Percentiles rank a stretch among this genome's conserved stretches.
phyloP scores from a whole-genome alignment of 2,888 invertebrate species.

The Cheiracanthium punctorium region DNA sequence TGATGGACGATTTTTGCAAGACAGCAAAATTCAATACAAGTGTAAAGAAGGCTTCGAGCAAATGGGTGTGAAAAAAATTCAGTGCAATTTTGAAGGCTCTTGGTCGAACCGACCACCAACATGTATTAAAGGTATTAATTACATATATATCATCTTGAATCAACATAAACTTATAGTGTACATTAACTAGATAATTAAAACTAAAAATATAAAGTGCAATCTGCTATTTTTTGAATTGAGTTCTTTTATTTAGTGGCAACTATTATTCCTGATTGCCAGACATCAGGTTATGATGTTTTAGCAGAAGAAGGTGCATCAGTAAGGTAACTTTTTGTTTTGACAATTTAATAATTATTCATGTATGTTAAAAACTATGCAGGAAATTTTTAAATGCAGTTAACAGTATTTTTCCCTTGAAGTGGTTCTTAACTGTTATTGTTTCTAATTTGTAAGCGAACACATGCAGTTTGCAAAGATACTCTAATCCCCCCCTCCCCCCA shows the following conservation, averaged over 20 bases:
- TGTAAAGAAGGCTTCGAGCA: conserved; percentile 44
- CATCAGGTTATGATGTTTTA: conserved; percentile 44
- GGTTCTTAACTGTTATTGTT: no score
- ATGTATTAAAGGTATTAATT: conserved; percentile 57
- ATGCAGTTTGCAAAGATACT: no score
- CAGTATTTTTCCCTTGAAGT: no score
- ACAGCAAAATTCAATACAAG: conserved; percentile 39
- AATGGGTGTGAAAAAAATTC: conserved; percentile 32
- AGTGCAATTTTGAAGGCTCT: conserved; percentile 40
- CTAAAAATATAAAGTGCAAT: background rate
- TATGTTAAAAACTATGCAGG: no score
- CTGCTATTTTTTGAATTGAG: background rate
- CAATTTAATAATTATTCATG: no score
- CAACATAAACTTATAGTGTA: no score
- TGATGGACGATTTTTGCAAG: conserved; percentile 34
- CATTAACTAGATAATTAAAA: no score
- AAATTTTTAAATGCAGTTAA: no score
- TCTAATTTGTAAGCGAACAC: no score
- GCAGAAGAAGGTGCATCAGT: conserved; percentile 40
- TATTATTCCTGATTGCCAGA: conserved; percentile 45
- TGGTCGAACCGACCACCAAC: conserved; percentile 58
- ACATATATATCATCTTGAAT: no score
- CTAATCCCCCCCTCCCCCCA: no score
- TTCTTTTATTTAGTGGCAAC: conserved; percentile 36
- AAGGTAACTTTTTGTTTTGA: conserved; percentile 26